Evolutionary conservation across 2,797 vertebrate species (phyloP).

Genomic region (Molossus alvarezi): DNA sequence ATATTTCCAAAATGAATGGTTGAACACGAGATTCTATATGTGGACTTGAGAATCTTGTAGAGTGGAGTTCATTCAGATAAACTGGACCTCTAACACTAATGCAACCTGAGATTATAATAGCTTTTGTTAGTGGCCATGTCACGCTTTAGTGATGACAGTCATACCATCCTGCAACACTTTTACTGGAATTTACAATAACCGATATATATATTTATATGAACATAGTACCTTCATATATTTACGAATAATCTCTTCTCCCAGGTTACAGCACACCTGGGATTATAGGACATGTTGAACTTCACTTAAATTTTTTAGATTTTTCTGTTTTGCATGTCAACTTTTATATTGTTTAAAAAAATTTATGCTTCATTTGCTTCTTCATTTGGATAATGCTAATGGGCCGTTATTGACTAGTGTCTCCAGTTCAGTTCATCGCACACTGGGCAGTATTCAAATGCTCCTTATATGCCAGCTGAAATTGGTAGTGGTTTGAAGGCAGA

Average conservation of each 20-base stretch:
- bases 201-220: not conserved
- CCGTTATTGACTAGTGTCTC: conserved; percentile 88
- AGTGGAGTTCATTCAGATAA: not conserved
- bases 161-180: not conserved
- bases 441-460: conserved; percentile 88
- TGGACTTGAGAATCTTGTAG: not conserved
- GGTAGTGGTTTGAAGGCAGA: conserved; percentile 90
- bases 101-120: not conserved
- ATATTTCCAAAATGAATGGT: not conserved
- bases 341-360: conserved; percentile 78
- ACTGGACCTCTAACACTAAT: not conserved
- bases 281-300: conserved; percentile 44
- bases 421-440: conserved; percentile 87
- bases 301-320: conserved; percentile 81
- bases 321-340: conserved; percentile 82
- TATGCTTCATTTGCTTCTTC: conserved; percentile 88
- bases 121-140: not conserved
- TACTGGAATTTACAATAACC: not conserved
- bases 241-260: not conserved
- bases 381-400: conserved; percentile 89
- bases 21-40: not conserved
- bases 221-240: not conserved
- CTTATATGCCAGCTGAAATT: conserved; percentile 89
- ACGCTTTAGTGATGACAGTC: not conserved
- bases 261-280: not conserved